phyloP scores from a whole-genome alignment of 2,113 vertebrate species.

The Pelodiscus sinensis region DNA sequence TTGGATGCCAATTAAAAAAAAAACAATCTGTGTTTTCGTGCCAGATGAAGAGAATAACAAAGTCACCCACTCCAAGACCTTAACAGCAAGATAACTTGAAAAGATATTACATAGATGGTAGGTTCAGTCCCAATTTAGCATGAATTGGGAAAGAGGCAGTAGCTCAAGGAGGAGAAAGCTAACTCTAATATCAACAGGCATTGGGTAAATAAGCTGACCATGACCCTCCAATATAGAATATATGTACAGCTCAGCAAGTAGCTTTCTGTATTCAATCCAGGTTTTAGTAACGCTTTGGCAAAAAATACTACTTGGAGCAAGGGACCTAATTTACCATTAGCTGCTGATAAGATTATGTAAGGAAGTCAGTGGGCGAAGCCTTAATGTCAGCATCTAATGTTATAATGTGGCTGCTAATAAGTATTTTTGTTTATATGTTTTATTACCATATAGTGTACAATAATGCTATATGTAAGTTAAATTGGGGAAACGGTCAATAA shows the following conservation, averaged over 20 bases:
- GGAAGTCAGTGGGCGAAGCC: background rate
- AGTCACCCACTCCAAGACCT: background rate
- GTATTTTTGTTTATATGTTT: background rate
- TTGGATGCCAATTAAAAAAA: background rate
- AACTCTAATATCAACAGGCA: background rate
- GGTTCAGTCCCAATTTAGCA: background rate
- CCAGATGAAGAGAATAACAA: background rate
- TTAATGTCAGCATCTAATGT: background rate
- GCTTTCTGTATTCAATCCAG: background rate
- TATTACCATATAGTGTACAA: background rate
- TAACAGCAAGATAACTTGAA: background rate
- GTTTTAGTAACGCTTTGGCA: background rate
- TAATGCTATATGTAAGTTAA: background rate
- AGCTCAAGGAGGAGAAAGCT: background rate
- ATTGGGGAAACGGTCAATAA: background rate
- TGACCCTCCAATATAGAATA: background rate
- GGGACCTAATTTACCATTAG: background rate
- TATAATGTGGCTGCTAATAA: background rate
- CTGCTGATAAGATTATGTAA: background rate
- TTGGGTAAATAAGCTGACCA: background rate
- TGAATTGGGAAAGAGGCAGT: background rate
- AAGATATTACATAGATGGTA: background rate
- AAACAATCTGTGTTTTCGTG: background rate
- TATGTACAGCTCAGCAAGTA: background rate
- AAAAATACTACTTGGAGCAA: background rate